Base-by-base conservation (phyloP, 2,888 invertebrate genomes). In the Hydroisotoma schaefferi region DNA sequence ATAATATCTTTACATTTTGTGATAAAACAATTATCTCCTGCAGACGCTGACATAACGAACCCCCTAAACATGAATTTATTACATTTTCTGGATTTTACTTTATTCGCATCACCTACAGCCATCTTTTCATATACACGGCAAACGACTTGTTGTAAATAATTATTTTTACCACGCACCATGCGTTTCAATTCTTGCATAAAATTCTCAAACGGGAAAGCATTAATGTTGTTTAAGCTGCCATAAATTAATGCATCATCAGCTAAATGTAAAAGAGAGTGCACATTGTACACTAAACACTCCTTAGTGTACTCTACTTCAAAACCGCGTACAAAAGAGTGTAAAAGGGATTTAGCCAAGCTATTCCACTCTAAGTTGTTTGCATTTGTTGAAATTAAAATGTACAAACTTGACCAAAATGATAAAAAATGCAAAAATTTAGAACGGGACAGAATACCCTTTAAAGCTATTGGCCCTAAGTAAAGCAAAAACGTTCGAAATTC, bases 101-200 rank as follows among this genome's bases (percentile, higher is more conserved):
- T 6, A 6, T n/a, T n/a, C 6, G 8, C 43, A n/a, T 43, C n/a
- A n/a, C n/a, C n/a, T n/a, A n/a, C n/a, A n/a, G n/a, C n/a, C n/a
- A n/a, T 47, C 8, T 6, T 23, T 55, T 64, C 63, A 2, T 25
- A 6, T 29, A 66, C 2, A 15, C 65, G 18, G 15, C 58, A 61
- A 2, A 56, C 60, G 0, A 61, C 57, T 33, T 66, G 66, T 1
- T 12, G 12, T n/a, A 66, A 29, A 38, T 55, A 57, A 3, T 2
- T 15, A 23, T 44, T 53, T 18, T 58, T 52, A 6, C 25, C 22
- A 3, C 61, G 29, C 12, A 63, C 4, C 26, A 57, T 43, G 12
- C 55, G 65, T 59, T 71, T 73, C 12, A 72, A 28, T 2, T 43
- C 55, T 28, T 57, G 57, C 57, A 57, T 57, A 29, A 33, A 52